phyloP scores from a whole-genome alignment of 2,113 vertebrate genomes.

The Rhinoptilus africanus region DNA sequence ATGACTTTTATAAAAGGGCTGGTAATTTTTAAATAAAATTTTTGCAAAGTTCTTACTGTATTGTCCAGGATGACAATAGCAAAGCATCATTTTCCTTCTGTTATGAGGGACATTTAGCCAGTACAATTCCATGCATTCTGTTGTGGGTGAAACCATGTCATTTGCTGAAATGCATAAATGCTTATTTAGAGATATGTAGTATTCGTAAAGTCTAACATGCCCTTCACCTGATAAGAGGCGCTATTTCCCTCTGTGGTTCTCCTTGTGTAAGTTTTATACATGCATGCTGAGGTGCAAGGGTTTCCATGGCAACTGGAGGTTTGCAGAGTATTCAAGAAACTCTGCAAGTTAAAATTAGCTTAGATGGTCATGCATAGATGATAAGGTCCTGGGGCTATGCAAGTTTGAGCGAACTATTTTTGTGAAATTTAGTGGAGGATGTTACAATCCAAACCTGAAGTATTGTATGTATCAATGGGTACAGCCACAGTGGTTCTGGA shows the following conservation, averaged over 20 bases:
- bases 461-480: background rate
- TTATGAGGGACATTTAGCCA: background rate
- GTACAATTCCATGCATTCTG: background rate
- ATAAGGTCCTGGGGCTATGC: background rate
- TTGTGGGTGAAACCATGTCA: background rate
- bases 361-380: conserved; percentile 13
- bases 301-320: conserved; percentile 52
- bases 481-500: background rate
- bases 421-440: background rate
- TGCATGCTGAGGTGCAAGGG: background rate
- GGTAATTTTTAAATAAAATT: background rate
- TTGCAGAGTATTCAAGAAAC: conserved; percentile 25
- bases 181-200: background rate
- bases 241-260: background rate
- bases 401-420: background rate
- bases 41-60: background rate
- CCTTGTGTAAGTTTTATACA: background rate
- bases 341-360: conserved; percentile 52
- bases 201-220: accelerated
- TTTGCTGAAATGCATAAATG: background rate
- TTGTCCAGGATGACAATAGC: background rate
- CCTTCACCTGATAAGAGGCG: background rate
- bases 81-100: background rate
- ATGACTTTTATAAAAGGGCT: background rate
- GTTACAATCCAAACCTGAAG: background rate